These are phyloP conservation scores for Montipora efflorescens DNA, from an alignment of 64 coral and sea anemone species.

Conservation along the genomic window DNA sequence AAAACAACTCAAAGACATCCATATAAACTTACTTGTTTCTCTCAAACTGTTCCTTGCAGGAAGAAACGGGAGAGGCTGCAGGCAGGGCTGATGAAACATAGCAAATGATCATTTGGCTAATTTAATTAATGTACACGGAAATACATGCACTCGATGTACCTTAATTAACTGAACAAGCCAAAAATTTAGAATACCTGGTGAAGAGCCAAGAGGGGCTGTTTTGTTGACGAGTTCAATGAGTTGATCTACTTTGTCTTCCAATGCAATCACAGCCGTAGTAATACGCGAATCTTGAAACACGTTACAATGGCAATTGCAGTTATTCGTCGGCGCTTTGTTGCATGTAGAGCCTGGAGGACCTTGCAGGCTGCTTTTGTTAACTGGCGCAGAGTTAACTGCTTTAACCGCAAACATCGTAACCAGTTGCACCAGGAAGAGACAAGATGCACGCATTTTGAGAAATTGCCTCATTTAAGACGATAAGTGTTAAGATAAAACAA, in stretches of 20 bases:
- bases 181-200: neutral
- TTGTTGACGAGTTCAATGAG: neutral
- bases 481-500: too few species aligned
- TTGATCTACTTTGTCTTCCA: neutral
- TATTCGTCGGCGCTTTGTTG: neutral
- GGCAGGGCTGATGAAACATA: neutral
- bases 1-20: neutral
- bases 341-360: neutral
- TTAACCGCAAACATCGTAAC: neutral
- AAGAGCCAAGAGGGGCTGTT: neutral
- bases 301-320: neutral
- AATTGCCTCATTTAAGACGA: neutral
- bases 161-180: neutral
- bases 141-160: neutral
- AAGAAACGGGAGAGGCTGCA: neutral
- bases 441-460: neutral
- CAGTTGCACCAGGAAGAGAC: neutral
- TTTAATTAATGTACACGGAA: neutral
- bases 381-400: neutral
- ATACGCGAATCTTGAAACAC: neutral
- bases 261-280: neutral
- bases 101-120: neutral
- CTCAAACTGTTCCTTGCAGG: conserved; percentile 6
- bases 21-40: neutral
- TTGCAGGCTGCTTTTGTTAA: neutral